Evolutionary conservation across 1,140 invertebrate genomes (phyloP).

Genomic region (Parasteatoda tepidariorum): DNA sequence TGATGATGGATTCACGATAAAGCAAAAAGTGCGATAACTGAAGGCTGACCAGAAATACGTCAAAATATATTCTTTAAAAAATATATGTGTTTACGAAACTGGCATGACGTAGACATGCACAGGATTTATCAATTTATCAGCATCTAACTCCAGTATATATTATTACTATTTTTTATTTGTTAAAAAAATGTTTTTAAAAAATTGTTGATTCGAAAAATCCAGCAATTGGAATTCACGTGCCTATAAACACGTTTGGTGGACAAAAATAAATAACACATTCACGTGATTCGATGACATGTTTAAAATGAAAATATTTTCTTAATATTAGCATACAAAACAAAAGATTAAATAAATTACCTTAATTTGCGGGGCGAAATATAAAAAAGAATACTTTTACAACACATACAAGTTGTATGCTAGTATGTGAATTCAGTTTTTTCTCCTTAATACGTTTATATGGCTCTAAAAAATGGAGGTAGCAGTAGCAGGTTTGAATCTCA

Average conservation of each 20-base stretch:
- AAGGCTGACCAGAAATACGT: neutral
- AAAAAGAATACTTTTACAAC: too few relatives aligned
- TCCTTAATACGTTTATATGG: too few relatives aligned
- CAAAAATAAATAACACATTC: neutral
- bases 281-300: constrained; percentile 5
- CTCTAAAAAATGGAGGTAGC: too few relatives aligned
- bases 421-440: too few relatives aligned
- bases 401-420: too few relatives aligned
- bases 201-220: neutral
- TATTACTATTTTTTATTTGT: neutral
- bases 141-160: neutral
- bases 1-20: neutral
- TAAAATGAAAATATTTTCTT: neutral
- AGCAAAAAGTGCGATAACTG: neutral
- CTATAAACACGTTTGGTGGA: neutral
- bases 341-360: too few relatives aligned
- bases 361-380: too few relatives aligned
- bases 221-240: neutral
- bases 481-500: too few relatives aligned
- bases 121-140: too few relatives aligned
- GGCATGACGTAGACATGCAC: neutral
- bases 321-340: too few relatives aligned
- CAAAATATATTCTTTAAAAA: too few relatives aligned
- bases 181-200: neutral
- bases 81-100: neutral